Conservation (phyloP, 2,888 invertebrate genomes). For the Agonopterix subpropinquella region DNA sequence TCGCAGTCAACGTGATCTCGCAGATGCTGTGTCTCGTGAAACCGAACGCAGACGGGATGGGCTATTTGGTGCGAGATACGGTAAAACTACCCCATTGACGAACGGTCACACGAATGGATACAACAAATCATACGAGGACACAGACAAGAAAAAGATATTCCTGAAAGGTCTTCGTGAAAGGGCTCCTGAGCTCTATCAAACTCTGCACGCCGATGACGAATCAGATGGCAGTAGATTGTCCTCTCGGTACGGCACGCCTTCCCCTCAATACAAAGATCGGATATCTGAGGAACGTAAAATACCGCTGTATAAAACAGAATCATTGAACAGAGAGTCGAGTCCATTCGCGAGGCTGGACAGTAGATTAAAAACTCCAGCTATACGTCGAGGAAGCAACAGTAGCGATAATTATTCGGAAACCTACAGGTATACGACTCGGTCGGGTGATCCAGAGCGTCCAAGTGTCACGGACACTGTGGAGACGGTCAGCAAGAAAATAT, state of each 20-base stretch:
- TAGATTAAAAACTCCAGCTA: slow-evolving; percentile 61
- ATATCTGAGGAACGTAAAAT: slow-evolving; percentile 63
- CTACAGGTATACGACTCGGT: slow-evolving; percentile 80
- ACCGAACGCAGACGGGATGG: slow-evolving; percentile 72
- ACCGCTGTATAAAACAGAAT: slow-evolving; percentile 65
- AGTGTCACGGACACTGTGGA: slow-evolving; percentile 83
- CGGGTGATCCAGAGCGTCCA: slow-evolving; percentile 80
- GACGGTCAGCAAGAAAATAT: slow-evolving; percentile 80
- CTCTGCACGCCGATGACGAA: slow-evolving; percentile 79
- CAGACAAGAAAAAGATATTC: slow-evolving; percentile 80
- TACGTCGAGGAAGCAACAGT: slow-evolving; percentile 79
- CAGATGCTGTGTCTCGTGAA: slow-evolving; percentile 75
- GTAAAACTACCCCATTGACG: slow-evolving; percentile 69
- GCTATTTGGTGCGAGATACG: slow-evolving; percentile 72
- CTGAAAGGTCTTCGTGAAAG: slow-evolving; percentile 81
- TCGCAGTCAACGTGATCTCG: slow-evolving; percentile 86
- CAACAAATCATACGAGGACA: slow-evolving; percentile 60
- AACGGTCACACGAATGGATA: slow-evolving; percentile 68
- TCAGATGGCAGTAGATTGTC: slow-evolving; percentile 66
- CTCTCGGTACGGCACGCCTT: slow-evolving; percentile 62
- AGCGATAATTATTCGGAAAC: slow-evolving; percentile 84
- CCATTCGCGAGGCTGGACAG: slow-evolving; percentile 64
- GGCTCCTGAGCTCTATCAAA: slow-evolving; percentile 83
- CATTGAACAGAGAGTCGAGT: slow-evolving; percentile 62
- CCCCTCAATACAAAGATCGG: slow-evolving; percentile 66